Percentiles rank a stretch among this genome's conserved stretches.
Conservation (phyloP, 2,797 vertebrate genomes). For the Decapterus maruadsi region DNA sequence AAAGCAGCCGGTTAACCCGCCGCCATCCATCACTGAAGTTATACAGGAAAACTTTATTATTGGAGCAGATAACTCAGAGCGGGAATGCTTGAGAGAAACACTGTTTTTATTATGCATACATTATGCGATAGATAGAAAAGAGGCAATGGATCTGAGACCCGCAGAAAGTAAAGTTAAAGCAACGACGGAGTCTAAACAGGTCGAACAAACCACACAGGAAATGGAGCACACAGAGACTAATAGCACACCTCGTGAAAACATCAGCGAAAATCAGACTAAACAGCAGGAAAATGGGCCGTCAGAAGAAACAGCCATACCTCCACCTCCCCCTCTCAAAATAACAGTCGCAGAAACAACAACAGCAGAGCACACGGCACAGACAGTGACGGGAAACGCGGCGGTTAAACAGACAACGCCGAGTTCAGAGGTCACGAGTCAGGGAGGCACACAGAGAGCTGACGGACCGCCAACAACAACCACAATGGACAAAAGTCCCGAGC, state of each 20-base stretch:
- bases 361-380: neutral
- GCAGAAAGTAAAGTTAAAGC: constrained; percentile 7
- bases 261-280: constrained; percentile 9
- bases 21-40: neutral
- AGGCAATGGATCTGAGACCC: constrained; percentile 21
- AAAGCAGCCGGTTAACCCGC: constrained; percentile 11
- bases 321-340: constrained; percentile 4
- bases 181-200: neutral
- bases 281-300: constrained; percentile 11
- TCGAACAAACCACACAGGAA: constrained; percentile 1
- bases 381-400: neutral
- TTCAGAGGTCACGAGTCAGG: neutral
- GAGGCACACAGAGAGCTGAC: neutral
- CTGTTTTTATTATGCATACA: constrained; percentile 1
- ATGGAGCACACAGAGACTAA: neutral
- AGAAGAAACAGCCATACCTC: constrained; percentile 13
- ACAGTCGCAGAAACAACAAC: constrained; percentile 4
- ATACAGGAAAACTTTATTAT: constrained; percentile 1
- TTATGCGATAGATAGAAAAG: neutral
- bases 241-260: neutral
- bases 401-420: constrained; percentile 24
- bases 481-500: neutral
- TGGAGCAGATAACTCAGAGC: constrained; percentile 10
- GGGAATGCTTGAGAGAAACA: constrained; percentile 7
- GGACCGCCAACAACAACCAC: neutral